These are phyloP conservation scores for Champsocephalus gunnari DNA, from an alignment of 2,797 vertebrate genomes.

Conservation along the genomic window DNA sequence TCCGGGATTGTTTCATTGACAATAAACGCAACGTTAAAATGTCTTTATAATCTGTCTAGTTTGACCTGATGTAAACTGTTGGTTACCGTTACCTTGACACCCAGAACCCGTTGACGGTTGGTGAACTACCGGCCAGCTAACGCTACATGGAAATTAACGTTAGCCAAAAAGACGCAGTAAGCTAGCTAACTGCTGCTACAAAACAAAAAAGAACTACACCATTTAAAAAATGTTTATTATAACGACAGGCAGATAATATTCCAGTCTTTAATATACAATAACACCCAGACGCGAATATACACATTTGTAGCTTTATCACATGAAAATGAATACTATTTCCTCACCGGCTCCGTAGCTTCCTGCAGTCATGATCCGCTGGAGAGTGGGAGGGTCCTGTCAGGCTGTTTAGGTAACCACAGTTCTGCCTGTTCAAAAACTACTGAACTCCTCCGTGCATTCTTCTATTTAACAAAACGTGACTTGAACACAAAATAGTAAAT, in stretches of 20 bases:
- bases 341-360: constrained; percentile 84
- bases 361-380: constrained; percentile 75
- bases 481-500: constrained; percentile 6
- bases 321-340: constrained; percentile 29
- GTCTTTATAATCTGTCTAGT: not conserved
- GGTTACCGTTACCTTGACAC: not conserved
- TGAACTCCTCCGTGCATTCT: not conserved
- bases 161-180: constrained; percentile 26
- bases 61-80: not conserved
- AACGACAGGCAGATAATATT: not conserved
- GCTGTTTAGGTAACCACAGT: constrained; percentile 25
- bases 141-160: constrained; percentile 5
- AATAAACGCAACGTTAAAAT: not conserved
- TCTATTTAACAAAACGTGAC: constrained; percentile 13
- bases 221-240: not conserved
- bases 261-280: not conserved
- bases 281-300: accelerated
- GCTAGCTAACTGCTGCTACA: constrained; percentile 50
- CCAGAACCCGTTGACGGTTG: not conserved
- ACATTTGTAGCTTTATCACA: not conserved
- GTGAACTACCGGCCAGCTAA: constrained; percentile 1
- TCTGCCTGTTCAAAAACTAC: constrained; percentile 73
- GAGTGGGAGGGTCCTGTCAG: constrained; percentile 70
- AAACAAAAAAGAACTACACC: not conserved
- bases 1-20: constrained; percentile 54